phyloP scores from a whole-genome alignment of 1,140 invertebrate species.

The Orius insidiosus region DNA sequence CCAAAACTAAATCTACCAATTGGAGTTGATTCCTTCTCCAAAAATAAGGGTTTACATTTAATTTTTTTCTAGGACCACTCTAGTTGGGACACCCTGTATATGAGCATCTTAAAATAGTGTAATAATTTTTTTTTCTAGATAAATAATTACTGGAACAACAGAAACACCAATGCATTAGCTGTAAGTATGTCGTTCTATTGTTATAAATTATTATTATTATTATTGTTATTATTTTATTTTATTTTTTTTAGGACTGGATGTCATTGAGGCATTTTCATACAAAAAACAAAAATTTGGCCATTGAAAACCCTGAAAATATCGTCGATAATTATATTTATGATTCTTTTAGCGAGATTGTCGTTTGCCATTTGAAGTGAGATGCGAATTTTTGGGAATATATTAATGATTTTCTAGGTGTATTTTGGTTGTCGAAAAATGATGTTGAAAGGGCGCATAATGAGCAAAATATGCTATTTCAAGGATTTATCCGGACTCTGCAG shows the following conservation, averaged over 20 bases:
- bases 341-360: slow-evolving; percentile 10
- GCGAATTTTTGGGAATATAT: neutral
- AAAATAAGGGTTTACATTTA: too few relatives aligned
- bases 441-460: slow-evolving; percentile 58
- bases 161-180: neutral
- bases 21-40: too few relatives aligned
- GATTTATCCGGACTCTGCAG: slow-evolving; percentile 69
- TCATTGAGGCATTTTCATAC: slow-evolving; percentile 12
- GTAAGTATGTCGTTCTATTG: neutral
- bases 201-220: neutral
- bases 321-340: slow-evolving; percentile 12
- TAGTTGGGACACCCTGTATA: too few relatives aligned
- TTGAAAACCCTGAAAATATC: neutral
- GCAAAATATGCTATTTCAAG: slow-evolving; percentile 59
- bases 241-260: slow-evolving; percentile 14
- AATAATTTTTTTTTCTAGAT: slow-evolving; percentile 5
- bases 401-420: slow-evolving; percentile 34
- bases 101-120: too few relatives aligned
- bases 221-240: neutral
- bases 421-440: slow-evolving; percentile 41
- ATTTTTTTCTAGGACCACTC: too few relatives aligned
- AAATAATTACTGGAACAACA: too few relatives aligned
- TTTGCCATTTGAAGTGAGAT: slow-evolving; percentile 14
- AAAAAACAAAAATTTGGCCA: slow-evolving; percentile 9
- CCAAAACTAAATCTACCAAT: too few relatives aligned